These are phyloP conservation scores for Spinus olivaceus DNA, from an alignment of 2,797 vertebrate species.

Conservation along the genomic window DNA sequence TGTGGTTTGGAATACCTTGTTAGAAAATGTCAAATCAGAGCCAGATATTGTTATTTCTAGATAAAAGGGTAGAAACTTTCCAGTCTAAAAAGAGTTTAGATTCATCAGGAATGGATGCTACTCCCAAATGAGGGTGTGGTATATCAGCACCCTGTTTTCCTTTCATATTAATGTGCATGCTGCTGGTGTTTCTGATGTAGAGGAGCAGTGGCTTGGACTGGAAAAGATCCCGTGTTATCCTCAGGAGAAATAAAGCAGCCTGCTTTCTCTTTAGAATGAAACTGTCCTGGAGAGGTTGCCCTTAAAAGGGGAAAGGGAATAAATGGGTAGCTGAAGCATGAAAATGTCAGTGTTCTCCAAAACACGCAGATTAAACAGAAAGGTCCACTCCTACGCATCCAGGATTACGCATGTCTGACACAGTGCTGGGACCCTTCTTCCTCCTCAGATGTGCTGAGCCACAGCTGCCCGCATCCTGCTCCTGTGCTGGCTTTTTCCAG, in stretches of 20 bases:
- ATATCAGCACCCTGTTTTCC: not conserved
- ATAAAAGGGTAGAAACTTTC: not conserved
- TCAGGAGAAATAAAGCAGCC: not conserved
- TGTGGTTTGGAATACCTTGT: not conserved
- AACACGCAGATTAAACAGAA: not conserved
- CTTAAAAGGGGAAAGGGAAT: conserved; percentile 31
- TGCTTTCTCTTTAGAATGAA: not conserved
- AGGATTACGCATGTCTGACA: not conserved
- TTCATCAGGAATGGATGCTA: not conserved
- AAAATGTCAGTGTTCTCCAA: not conserved
- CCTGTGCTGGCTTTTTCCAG: not conserved
- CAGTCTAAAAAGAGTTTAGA: not conserved
- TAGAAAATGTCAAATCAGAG: not conserved
- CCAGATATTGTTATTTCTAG: not conserved
- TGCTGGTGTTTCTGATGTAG: not conserved
- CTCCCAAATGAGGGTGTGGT: not conserved
- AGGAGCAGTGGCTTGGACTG: not conserved
- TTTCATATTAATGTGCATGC: not conserved
- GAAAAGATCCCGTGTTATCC: not conserved
- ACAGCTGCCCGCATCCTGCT: not conserved
- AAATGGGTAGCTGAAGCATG: not conserved
- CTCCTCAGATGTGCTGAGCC: not conserved
- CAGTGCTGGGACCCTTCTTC: not conserved
- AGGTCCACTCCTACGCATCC: not conserved
- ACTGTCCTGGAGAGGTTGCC: not conserved